Evolutionary conservation across 2,797 vertebrate genomes (phyloP), one percentile per base, ranked within the genome.

Genomic region (Cetoscarus ocellatus): DNA sequence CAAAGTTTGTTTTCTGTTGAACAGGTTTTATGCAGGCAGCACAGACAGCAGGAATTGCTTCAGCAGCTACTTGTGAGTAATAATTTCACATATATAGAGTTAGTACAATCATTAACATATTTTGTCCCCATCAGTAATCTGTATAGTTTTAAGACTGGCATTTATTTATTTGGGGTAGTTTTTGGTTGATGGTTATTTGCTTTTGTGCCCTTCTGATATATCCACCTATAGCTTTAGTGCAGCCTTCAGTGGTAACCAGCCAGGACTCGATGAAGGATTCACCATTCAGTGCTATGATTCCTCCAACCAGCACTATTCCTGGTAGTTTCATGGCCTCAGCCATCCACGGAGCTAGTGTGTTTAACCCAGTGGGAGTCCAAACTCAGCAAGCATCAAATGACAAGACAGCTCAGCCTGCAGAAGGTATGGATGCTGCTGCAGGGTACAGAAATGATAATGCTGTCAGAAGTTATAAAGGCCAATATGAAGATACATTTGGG

Each of bases 191-290:
- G 48, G 62, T 11, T 45, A 39, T 54, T 35, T 5, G 50, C n/a
- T 36, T 14, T 57, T 77, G 18, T 56, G 7, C 11, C 39, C 8
- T 86, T 72, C 10, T 67, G 15, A 39, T 73, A 34, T 69, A 36
- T 60, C 79, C 39, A 79, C 86, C 63, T 83, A n/a, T 81, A 97
- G 96, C 96, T 86, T 88, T 98, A 69, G 95, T 97, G 57, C 97
- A 97, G 64, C 89, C 96, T 12, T 94, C 97, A 1, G 86, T 98
- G 77, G 88, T 94, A 48, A 93, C 94, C 80, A 71, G 93, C 84
- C 96, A 97, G 87, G 98, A 99, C n/a, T 86, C 91, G 3, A 91
- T 94, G 76, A 98, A 99, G 86, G 97, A 98, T 44, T 93, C 96
- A 58, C 94, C 94, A 8, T 99, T 97, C 73, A 85, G 93, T 59